phyloP scores from a whole-genome alignment of 2,888 invertebrate species.

The Drosophila multiciliata region DNA sequence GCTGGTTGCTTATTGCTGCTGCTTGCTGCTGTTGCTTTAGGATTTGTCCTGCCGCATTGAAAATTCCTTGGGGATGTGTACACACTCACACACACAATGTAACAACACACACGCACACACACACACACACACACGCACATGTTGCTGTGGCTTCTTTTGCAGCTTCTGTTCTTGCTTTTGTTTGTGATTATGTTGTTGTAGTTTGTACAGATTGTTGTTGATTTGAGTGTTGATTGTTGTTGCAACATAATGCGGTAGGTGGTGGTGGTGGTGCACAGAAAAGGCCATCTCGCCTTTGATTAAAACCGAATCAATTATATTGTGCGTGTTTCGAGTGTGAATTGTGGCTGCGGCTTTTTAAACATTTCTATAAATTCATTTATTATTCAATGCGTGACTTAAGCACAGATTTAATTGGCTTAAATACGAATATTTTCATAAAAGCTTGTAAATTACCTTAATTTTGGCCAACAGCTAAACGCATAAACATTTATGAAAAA shows the following conservation, averaged over 20 bases:
- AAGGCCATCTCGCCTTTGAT: conserved; percentile 59
- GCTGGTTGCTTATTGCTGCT: conserved; percentile 17
- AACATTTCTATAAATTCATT: neutral
- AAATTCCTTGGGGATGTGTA: conserved; percentile 77
- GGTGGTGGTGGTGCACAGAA: conserved; percentile 10
- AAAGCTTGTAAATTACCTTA: neutral
- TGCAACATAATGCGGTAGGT: conserved; percentile 66
- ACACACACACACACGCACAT: neutral
- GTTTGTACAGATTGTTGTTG: conserved; percentile 77
- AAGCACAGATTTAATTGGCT: conserved; percentile 1
- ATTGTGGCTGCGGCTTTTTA: neutral
- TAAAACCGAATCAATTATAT: conserved; percentile 32
- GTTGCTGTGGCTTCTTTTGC: conserved; percentile 45
- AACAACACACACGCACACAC: neutral
- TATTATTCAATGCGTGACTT: neutral
- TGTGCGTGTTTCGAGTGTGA: conserved; percentile 18
- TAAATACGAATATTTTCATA: neutral
- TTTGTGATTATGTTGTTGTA: conserved; percentile 73
- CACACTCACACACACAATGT: conserved; percentile 26
- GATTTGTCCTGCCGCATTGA: conserved; percentile 62
- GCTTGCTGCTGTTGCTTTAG: conserved; percentile 40
- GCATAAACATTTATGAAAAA: neutral
- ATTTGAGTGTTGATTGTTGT: conserved; percentile 77
- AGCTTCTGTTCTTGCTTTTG: conserved; percentile 33
- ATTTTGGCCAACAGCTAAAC: neutral